Evolutionary conservation across 2,113 vertebrate genomes (phyloP), one percentile per base, ranked within the genome.

Genomic region (Vidua macroura): DNA sequence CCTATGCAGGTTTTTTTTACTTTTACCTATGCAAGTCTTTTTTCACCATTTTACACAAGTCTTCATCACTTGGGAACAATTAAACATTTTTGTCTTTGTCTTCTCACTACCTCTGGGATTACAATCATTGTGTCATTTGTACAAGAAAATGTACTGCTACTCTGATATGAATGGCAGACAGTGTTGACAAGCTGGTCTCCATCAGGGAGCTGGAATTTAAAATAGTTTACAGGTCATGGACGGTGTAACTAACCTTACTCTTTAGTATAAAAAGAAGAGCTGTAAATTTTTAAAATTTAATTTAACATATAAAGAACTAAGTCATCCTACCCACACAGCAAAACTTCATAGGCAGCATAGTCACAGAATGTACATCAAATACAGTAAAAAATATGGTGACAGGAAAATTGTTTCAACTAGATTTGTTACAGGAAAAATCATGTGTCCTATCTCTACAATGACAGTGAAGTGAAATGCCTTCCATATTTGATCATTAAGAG

Each of bases 81-180:
- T 5, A 85, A 79, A 39, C 7, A 3, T 22, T 62, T 66, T 62
- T 69, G 48, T 70, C 60, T 93, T 53, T 73, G 48, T 74, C 51
- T 86, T 86, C 88, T 94, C 43, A 43, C 58, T 55, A 41, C 49
- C 53, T 90, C 94, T 88, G 88, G 70, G 80, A 93, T 89, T 96
- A 96, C 94, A 96, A 95, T 97, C 93, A 81, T 83, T 87, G 49
- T 68, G 96, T 95, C 97, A 68, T 78, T 80, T 93, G 76, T 41
- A 93, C 52, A 85, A 62, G 91, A 86, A 90, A 91, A 70, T 31
- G 44, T 72, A 75, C 88, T 88, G 88, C 43, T 78, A 56, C 43
- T 72, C 60, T 92, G 76, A 93, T 94, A 81, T 46, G 64, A 92
- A 83, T 23, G 56, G 59, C 79, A 83, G 68, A 85, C 74, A 63